Evolutionary conservation across 1,140 invertebrate species (phyloP).

Genomic region (Drosophila varians): DNA sequence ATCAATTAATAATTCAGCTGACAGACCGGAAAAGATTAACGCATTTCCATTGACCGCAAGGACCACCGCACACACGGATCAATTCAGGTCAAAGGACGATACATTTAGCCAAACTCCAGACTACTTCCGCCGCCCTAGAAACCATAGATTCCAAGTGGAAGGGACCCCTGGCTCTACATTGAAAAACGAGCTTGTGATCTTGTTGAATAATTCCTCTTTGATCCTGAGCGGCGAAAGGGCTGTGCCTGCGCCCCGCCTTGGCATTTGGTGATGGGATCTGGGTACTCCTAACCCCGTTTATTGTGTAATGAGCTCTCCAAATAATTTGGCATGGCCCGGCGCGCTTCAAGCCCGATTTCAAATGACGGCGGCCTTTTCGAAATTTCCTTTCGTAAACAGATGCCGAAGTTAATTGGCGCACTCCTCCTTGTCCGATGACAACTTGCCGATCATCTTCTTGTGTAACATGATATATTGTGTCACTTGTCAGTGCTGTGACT

Average conservation of each 20-base stretch:
- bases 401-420: constrained; percentile 79
- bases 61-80: constrained; percentile 11
- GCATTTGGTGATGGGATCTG: not conserved
- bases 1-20: constrained; percentile 57
- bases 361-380: constrained; percentile 54
- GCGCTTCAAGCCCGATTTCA: constrained; percentile 77
- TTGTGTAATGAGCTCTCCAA: constrained; percentile 82
- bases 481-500: constrained; percentile 77
- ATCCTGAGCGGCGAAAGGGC: constrained; percentile 27
- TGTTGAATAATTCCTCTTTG: constrained; percentile 70
- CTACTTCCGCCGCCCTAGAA: constrained; percentile 50
- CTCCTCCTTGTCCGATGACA: constrained; percentile 67
- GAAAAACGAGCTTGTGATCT: constrained; percentile 75
- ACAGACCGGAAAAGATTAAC: constrained; percentile 67
- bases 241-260: constrained; percentile 13
- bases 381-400: constrained; percentile 70
- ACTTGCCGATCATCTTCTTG: constrained; percentile 80
- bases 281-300: constrained; percentile 17
- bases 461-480: constrained; percentile 81
- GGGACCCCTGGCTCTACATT: constrained; percentile 9
- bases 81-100: constrained; percentile 37
- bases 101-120: constrained; percentile 37
- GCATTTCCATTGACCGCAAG: constrained; percentile 40
- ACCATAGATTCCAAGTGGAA: not conserved
- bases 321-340: constrained; percentile 74